Conservation (phyloP, 1,140 invertebrate genomes). For the Hycleus cichorii region DNA sequence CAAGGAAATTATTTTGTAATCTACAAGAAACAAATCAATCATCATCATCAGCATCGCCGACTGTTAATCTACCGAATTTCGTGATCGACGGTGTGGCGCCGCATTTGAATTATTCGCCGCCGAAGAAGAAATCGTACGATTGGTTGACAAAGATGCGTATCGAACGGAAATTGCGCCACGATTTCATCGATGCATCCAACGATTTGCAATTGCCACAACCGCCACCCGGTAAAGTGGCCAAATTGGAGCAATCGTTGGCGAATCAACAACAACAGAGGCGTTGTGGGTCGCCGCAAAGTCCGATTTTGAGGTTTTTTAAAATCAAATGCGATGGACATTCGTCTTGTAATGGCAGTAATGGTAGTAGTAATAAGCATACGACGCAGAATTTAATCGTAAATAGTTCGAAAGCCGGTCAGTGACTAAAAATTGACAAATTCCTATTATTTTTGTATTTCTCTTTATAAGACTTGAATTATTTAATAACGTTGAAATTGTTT, state of each 20-base stretch:
- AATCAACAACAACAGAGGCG: constrained; percentile 14
- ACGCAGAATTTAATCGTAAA: neutral
- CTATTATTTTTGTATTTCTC: too few relatives aligned
- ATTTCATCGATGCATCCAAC: constrained; percentile 21
- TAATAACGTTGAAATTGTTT: too few relatives aligned
- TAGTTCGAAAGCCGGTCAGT: neutral
- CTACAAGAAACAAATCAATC: neutral
- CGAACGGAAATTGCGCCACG: constrained; percentile 42
- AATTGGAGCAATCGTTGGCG: constrained; percentile 12
- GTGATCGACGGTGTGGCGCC: constrained; percentile 67
- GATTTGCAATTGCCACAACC: constrained; percentile 6
- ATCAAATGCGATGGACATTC: constrained; percentile 14
- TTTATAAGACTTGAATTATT: too few relatives aligned
- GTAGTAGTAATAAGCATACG: too few relatives aligned
- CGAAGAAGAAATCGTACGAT: constrained; percentile 57
- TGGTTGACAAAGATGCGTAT: constrained; percentile 64
- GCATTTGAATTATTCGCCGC: constrained; percentile 62
- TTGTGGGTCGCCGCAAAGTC: constrained; percentile 18
- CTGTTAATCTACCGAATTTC: constrained; percentile 68
- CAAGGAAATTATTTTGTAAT: constrained; percentile 11
- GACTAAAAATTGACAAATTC: too few relatives aligned
- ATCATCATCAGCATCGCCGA: constrained; percentile 42
- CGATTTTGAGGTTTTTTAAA: constrained; percentile 34
- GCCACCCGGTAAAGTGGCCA: constrained; percentile 17
- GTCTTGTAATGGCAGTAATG: neutral